Percentiles rank a stretch among this genome's conserved stretches.
phyloP scores from a whole-genome alignment of 1,140 invertebrate genomes.

The Bombus ignitus region DNA sequence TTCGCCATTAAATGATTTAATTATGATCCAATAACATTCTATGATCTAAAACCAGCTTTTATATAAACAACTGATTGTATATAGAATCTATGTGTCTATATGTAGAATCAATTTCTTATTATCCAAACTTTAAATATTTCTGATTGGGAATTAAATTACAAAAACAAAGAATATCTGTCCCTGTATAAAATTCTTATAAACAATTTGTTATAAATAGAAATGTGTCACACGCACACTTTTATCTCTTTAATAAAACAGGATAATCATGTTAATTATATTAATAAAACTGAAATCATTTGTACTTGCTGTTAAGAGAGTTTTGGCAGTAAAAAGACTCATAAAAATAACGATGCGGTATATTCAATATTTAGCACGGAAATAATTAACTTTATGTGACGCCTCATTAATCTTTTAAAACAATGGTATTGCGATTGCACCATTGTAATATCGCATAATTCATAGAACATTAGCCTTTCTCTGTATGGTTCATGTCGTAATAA shows the following conservation, averaged over 20 bases:
- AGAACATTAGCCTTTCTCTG: background rate
- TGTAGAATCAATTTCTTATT: no score
- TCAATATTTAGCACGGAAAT: background rate
- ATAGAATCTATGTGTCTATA: no score
- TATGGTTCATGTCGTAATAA: background rate
- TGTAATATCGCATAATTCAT: background rate
- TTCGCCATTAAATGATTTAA: background rate
- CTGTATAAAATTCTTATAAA: no score
- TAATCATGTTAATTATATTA: no score
- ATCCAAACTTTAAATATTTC: no score
- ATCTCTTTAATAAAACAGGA: background rate
- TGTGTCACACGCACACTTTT: no score
- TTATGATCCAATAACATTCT: background rate
- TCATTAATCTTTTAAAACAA: constrained; percentile 7
- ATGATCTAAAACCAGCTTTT: background rate
- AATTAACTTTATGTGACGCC: background rate
- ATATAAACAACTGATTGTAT: no score
- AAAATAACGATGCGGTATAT: background rate
- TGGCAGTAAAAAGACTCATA: background rate
- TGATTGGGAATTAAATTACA: no score
- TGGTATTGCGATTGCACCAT: background rate
- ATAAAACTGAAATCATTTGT: background rate
- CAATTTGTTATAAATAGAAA: no score
- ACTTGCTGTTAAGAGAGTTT: background rate
- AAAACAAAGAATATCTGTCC: no score